Evolutionary conservation across 2,797 vertebrate genomes (phyloP).

Genomic region (Smutsia temminckii): DNA sequence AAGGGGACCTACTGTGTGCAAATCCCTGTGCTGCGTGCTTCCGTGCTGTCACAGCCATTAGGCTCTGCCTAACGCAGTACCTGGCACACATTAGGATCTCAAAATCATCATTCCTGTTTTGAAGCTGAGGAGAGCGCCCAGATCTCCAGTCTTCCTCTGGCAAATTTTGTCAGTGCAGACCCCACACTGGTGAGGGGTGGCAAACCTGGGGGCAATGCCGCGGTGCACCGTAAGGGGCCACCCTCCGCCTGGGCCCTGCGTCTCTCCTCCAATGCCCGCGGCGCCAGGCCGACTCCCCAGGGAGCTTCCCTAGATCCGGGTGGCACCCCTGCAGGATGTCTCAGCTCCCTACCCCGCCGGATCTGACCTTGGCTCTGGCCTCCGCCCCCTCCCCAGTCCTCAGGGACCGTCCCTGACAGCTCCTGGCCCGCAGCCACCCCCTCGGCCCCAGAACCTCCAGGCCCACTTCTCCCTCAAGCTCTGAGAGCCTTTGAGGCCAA

Average conservation of each 20-base stretch:
- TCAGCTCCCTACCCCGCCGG: conserved; percentile 36
- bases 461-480: not conserved
- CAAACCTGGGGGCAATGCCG: not conserved
- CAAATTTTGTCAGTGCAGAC: not conserved
- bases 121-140: not conserved
- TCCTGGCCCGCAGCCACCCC: conserved; percentile 37
- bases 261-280: not conserved
- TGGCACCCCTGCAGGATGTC: conserved; percentile 74
- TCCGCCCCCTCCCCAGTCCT: conserved; percentile 65
- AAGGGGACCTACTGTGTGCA: not conserved
- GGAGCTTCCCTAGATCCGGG: not conserved
- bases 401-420: conserved; percentile 40
- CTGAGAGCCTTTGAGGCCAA: not conserved
- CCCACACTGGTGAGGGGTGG: not conserved
- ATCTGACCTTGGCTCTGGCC: conserved; percentile 69
- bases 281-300: not conserved
- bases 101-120: not conserved
- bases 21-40: no score
- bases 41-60: not conserved
- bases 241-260: not conserved
- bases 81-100: not conserved
- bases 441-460: conserved; percentile 49
- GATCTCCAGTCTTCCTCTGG: not conserved
- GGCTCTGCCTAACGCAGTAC: not conserved
- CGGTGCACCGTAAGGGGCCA: conserved; percentile 69